Conservation (phyloP, 2,797 vertebrate genomes). For the Falco cherrug region DNA sequence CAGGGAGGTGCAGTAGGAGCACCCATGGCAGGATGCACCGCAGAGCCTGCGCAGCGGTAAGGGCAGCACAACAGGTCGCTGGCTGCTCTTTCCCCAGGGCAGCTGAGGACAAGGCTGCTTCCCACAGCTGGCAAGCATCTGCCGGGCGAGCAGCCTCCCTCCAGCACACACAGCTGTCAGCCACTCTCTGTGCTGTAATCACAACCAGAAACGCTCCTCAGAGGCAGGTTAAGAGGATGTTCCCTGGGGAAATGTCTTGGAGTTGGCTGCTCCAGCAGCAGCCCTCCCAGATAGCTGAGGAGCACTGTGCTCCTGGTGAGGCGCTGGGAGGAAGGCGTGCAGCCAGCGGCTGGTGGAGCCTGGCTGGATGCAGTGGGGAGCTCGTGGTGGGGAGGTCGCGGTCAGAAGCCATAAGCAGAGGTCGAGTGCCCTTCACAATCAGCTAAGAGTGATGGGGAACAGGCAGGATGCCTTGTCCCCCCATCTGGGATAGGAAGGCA, state of each 20-base stretch:
- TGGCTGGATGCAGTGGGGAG: background rate
- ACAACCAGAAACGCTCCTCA: background rate
- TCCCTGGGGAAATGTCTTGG: background rate
- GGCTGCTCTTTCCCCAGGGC: background rate
- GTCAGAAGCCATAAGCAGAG: background rate
- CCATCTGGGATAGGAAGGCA: background rate
- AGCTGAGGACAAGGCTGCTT: constrained; percentile 3
- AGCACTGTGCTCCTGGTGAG: fast-evolving
- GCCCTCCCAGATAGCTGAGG: background rate
- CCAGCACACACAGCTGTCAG: background rate
- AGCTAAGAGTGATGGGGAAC: background rate
- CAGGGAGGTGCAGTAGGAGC: background rate
- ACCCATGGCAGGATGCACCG: background rate
- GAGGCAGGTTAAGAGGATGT: background rate
- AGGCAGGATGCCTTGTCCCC: background rate
- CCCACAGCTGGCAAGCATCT: constrained; percentile 12
- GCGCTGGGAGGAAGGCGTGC: background rate
- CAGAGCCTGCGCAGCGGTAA: background rate
- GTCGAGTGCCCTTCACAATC: background rate
- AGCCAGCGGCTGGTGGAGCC: background rate
- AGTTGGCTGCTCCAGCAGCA: background rate
- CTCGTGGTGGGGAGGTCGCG: fast-evolving
- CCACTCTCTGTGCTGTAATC: background rate
- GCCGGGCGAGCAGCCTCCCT: background rate
- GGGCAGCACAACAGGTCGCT: background rate